Base-by-base conservation (phyloP, 2,888 invertebrate species). In the Mystacides longicornis region DNA sequence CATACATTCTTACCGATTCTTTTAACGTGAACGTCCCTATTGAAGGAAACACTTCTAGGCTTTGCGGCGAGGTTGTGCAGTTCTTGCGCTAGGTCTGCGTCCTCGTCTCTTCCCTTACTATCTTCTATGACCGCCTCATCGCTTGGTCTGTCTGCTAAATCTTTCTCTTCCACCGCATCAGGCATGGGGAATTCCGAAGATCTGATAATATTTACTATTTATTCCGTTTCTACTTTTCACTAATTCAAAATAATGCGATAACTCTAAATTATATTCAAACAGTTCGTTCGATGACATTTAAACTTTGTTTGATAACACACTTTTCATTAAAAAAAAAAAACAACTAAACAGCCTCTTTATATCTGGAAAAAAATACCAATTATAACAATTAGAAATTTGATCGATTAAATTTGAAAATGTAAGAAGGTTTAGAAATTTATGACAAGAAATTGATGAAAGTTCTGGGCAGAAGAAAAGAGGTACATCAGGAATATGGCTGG, bases 1-100 rank as follows among this genome's bases (percentile, higher is more conserved):
- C 7, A 7, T 7, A 9, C 5, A 20, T 66, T 75, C 85, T 83
- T 83, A 89, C 89, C 89, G 78, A 90, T 90, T 79, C 90, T 80
- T 75, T 91, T 91, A 70, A 91, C 87, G 79, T 89, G 89, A 68
- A 91, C 90, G 81, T 90, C 90, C 74, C 88, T 82, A 81, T 91
- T 90, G 81, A 91, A 91, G 71, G 90, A 91, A 67, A 91, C 91
- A 79, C 87, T 73, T 82, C 86, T 72, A 71, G 72, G 63, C 67
- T 68, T 66, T 68, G 70, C 71, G 77, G 73, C 62, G 9, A 23
- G 23, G 19, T 23, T 49, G 18, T 49, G 54, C 3, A 3, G 3
- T 3, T 37, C 37, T 7, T 7, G 37, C 14, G 7, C 37, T 18
- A 23, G 21, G n/a, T 49, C 37, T n/a, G 27, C 23, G 16, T 9